Percentiles rank a stretch among this genome's conserved stretches.
phyloP scores from a whole-genome alignment of 1,140 invertebrate species.

The Zeugodacus cucurbitae region DNA sequence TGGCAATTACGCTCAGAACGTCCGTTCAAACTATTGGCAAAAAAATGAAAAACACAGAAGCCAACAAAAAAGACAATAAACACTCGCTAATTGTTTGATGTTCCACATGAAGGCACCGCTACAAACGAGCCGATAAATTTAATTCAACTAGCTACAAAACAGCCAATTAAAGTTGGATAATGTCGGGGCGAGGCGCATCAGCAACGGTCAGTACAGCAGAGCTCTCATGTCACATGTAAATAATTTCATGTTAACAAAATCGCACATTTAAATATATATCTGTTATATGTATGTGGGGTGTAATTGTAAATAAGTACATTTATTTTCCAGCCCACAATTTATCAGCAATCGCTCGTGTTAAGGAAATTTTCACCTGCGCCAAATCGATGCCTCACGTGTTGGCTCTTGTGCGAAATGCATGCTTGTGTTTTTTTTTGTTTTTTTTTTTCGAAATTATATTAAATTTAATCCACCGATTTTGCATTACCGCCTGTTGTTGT shows the following conservation, averaged over 20 bases:
- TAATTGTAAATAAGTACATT: background rate
- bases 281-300: background rate
- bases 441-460: background rate
- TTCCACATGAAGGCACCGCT: constrained; percentile 19
- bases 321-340: background rate
- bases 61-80: background rate
- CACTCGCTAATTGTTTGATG: constrained; percentile 5
- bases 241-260: background rate
- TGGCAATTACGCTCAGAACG: background rate
- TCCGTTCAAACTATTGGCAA: background rate
- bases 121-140: background rate
- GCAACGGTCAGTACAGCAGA: background rate
- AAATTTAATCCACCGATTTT: background rate
- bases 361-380: background rate
- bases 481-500: background rate
- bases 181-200: background rate
- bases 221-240: background rate
- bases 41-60: background rate
- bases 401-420: background rate
- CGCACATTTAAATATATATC: background rate
- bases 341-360: background rate
- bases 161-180: background rate
- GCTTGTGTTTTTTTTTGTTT: background rate
- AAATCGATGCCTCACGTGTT: background rate
- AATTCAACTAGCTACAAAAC: background rate